Percentiles rank a stretch among this genome's conserved stretches.
Evolutionary conservation across 2,113 vertebrate species (phyloP).

Genomic region (Morone chrysops): DNA sequence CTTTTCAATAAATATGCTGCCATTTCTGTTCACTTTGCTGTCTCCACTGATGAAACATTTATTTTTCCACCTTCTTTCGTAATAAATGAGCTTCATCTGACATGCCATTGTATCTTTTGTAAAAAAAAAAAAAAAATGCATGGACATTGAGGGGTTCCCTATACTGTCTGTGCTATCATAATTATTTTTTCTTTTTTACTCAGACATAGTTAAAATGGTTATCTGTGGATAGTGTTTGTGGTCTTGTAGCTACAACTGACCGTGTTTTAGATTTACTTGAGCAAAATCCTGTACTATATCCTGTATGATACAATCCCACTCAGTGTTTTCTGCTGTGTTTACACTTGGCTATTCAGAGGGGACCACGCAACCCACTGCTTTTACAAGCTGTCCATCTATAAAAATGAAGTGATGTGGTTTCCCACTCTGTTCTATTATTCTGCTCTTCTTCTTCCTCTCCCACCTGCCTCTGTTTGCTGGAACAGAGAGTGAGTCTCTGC

Average conservation of each 20-base stretch:
- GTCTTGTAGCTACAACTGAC: not conserved
- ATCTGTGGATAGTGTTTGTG: not conserved
- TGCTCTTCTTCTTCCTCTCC: conserved; percentile 54
- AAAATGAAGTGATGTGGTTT: conserved; percentile 80
- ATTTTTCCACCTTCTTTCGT: no score
- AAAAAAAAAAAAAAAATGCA: no score
- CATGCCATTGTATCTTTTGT: no score
- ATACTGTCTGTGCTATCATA: no score
- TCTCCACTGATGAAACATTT: no score
- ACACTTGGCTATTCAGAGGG: conserved; percentile 58
- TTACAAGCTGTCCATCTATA: conserved; percentile 71
- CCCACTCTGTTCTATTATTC: conserved; percentile 63
- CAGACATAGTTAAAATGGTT: no score
- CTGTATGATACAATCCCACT: conserved; percentile 8
- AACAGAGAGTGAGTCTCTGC: conserved; percentile 52
- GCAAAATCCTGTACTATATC: not conserved
- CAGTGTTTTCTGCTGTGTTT: conserved; percentile 51
- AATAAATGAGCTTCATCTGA: no score
- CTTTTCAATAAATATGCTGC: no score
- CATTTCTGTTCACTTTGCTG: no score
- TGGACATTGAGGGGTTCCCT: no score
- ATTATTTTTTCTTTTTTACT: no score
- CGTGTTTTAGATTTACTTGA: not conserved
- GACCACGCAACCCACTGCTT: conserved; percentile 48
- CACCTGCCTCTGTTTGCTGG: conserved; percentile 71